A percentile compares a stretch with the other conserved stretches of the same genome.
phyloP scores from a whole-genome alignment of 2,113 vertebrate genomes.

The Caretta caretta region DNA sequence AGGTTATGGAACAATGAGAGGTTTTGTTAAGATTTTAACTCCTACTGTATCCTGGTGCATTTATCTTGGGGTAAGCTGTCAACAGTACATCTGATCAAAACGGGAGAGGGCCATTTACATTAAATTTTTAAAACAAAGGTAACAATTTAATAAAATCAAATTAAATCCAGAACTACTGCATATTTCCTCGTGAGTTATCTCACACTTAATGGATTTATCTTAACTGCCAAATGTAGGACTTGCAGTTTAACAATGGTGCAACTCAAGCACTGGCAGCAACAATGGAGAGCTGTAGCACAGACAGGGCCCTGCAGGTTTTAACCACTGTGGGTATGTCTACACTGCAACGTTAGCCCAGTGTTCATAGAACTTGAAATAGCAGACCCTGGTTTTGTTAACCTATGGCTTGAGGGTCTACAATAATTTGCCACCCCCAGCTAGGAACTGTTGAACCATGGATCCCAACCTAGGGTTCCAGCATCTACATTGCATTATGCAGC shows the following conservation, averaged over 20 bases:
- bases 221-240: neutral
- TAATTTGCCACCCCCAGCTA: neutral
- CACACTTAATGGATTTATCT: neutral
- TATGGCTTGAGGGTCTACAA: neutral
- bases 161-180: neutral
- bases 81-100: neutral
- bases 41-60: neutral
- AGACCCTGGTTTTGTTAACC: neutral
- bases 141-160: neutral
- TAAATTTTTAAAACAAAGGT: neutral
- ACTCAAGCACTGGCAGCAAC: neutral
- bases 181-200: neutral
- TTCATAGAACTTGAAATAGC: neutral
- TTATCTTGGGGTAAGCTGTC: neutral
- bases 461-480: neutral
- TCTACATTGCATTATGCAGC: neutral
- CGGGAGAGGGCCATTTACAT: neutral
- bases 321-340: neutral
- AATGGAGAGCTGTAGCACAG: neutral
- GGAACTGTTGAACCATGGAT: neutral
- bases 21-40: slow-evolving; percentile 60
- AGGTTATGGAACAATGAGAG: slow-evolving; percentile 70
- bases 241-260: neutral
- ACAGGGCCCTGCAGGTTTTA: neutral
- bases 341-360: neutral